phyloP scores from a whole-genome alignment of 2,888 invertebrate species.

The Ferrisia virgata region DNA sequence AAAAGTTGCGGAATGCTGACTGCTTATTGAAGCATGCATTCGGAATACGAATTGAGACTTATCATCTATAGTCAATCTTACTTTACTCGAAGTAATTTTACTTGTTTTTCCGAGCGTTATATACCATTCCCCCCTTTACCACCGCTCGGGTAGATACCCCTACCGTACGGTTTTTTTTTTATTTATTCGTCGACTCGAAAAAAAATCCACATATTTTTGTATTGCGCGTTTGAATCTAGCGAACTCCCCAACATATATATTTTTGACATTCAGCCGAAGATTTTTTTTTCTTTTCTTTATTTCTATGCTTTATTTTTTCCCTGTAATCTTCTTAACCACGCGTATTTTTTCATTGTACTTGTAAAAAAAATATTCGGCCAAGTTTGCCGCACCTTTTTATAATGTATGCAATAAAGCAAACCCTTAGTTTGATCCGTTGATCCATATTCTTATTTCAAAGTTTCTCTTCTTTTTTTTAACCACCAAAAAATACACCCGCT shows the following conservation, averaged over 20 bases:
- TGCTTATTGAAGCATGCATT: slow-evolving; percentile 41
- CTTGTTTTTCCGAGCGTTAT: slow-evolving; percentile 38
- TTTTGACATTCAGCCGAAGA: slow-evolving; percentile 6
- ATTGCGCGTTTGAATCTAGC: too few species aligned
- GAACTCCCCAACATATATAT: not conserved
- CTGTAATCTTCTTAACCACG: slow-evolving; percentile 22
- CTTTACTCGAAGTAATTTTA: slow-evolving; percentile 40
- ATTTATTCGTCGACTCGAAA: too few species aligned
- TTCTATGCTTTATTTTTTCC: too few species aligned
- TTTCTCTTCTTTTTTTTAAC: too few species aligned
- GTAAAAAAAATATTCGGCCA: not conserved
- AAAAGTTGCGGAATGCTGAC: slow-evolving; percentile 26
- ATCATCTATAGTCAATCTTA: slow-evolving; percentile 40
- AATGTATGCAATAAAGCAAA: too few species aligned
- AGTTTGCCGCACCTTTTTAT: too few species aligned
- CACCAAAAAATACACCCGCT: too few species aligned
- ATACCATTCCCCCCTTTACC: slow-evolving; percentile 23
- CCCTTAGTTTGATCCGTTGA: too few species aligned
- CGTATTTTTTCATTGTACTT: not conserved
- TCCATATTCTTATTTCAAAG: too few species aligned
- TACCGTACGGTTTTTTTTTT: too few species aligned
- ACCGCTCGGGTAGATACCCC: too few species aligned
- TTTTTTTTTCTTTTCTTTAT: not conserved
- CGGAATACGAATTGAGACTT: slow-evolving; percentile 40
- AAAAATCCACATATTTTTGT: slow-evolving; percentile 20